Base-by-base conservation (phyloP, 2,888 invertebrate species). In the Cremastobaeus sp. region DNA sequence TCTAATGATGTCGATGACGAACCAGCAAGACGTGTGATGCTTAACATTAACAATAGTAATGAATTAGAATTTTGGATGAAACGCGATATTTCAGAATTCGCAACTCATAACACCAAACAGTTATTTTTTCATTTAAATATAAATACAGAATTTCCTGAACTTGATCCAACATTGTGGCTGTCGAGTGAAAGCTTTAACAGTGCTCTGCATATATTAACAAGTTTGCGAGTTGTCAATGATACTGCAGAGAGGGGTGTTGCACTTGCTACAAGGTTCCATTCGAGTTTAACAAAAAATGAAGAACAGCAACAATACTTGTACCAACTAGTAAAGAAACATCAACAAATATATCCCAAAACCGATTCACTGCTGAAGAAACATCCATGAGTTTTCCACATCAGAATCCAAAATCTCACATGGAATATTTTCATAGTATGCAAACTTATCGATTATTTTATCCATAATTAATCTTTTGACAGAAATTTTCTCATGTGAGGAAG, bases 231-330 rank as follows among this genome's bases (percentile, higher is more conserved):
- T 5, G 28, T 15, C 8, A 43, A 57, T 21, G 43, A 57, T 12
- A 21, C 43, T 43, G 43, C 43, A n/a, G 57, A 57, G 39, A 30
- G 57, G 32, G 34, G 9, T 14, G 57, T 57, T 2, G 34, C 41
- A 1, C 9, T 43, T 8, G 32, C 43, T 32, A 43, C 18, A 41
- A 45, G 20, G 34, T 43, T 32, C n/a, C 41, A 57, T 6, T 5
- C 32, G 3, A 21, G 18, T 14, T 20, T 57, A 5, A 57, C 57
- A 32, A 43, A 41, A 2, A 43, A 28, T 12, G 43, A 43, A 25
- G 34, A 57, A 34, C 57, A 43, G n/a, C 41, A 57, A 15, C 57
- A 57, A 17, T 43, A 25, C 5, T 17, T 54, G 11, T 54, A 54
- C 11, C 30, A 54, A 39, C 1, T 11, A 3, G 39, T 54, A 8